These are phyloP conservation scores for Thalpophila matura DNA, from an alignment of 2,888 invertebrate genomes.

Conservation along the genomic window DNA sequence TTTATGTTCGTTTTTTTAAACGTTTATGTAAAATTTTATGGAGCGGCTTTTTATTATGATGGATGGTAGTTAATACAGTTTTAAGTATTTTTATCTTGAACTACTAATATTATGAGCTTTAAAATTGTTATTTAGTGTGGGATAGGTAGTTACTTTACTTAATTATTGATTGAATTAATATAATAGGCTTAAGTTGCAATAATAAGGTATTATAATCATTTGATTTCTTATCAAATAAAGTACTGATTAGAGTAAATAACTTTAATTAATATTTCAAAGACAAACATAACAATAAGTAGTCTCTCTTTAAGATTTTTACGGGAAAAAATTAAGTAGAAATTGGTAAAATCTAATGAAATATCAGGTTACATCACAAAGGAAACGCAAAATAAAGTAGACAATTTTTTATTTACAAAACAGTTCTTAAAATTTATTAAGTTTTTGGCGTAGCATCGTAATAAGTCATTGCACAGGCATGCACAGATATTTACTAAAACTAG, in stretches of 20 bases:
- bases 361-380: conserved; percentile 4
- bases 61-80: conserved; percentile 50
- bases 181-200: too few relatives aligned
- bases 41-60: conserved; percentile 61
- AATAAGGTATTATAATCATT: too few relatives aligned
- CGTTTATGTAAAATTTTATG: conserved; percentile 60
- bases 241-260: too few relatives aligned
- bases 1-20: conserved; percentile 61
- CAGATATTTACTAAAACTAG: conserved; percentile 65
- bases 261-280: too few relatives aligned
- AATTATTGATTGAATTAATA: neutral
- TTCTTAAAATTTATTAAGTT: conserved; percentile 66
- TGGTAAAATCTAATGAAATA: too few relatives aligned
- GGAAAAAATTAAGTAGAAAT: too few relatives aligned
- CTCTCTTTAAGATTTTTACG: too few relatives aligned
- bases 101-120: conserved; percentile 34
- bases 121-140: conserved; percentile 30
- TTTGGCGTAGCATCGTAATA: conserved; percentile 69
- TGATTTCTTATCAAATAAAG: too few relatives aligned
- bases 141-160: conserved; percentile 2
- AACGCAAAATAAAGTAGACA: conserved; percentile 38
- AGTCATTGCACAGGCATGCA: conserved; percentile 65
- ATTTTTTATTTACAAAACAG: conserved; percentile 81
- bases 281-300: too few relatives aligned
- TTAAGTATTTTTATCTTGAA: conserved; percentile 53